Evolutionary conservation across 2,888 invertebrate species (phyloP), one percentile per base, ranked within the genome.

Genomic region (Aporophyla nigra): DNA sequence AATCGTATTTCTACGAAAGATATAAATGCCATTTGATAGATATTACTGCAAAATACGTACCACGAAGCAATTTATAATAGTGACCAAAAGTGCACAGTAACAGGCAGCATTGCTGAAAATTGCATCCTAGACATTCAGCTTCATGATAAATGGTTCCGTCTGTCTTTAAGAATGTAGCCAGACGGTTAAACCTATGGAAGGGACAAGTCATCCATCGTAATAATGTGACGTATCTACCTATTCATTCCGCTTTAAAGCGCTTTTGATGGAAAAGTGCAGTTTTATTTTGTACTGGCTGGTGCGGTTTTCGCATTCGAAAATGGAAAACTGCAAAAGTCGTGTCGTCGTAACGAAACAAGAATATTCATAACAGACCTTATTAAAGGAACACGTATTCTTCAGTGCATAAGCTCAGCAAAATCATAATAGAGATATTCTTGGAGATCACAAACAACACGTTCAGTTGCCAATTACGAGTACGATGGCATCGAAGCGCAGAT

Each of bases 131-230:
- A 89, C 85, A 85, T 89, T 80, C 80, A 78, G 73, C 84, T 81
- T 78, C 82, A 85, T 89, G 90, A 88, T 83, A 85, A 88, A 88
- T 88, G 89, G 87, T 81, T 76, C 78, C 78, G 85, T 83, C 89
- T 87, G 82, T 85, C 82, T 87, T 87, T 85, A 85, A 89, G 74
- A 87, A 87, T 86, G 81, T 85, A 78, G 77, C 83, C 80, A 80
- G 84, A 77, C 80, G 74, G 89, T 76, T 87, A 74, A 72, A 84
- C 80, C 80, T 82, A 82, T 87, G 76, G 82, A 78, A 71, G 71
- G 76, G 84, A 78, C 81, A 82, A 79, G 80, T 88, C 87, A 88
- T 87, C 76, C 87, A 85, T 87, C 84, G 89, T 83, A 85, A 87
- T 87, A 85, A 87, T 87, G 80, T 87, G 76, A 85, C 76, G 66